These are phyloP conservation scores for Pomatostomus ruficeps DNA, from an alignment of 2,113 vertebrate genomes.

Conservation along the genomic window DNA sequence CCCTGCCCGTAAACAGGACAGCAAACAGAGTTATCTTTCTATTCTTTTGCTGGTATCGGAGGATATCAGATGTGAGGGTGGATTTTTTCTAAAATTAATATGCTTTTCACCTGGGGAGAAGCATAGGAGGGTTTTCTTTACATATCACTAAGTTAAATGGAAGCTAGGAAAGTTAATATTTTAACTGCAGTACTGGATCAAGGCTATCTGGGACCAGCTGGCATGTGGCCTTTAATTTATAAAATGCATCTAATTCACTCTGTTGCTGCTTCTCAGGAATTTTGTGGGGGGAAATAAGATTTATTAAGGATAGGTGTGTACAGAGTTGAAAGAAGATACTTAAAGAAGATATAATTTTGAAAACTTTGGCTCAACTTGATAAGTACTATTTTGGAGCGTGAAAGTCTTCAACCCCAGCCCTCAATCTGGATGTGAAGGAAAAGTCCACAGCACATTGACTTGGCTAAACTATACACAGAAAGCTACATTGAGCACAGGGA, in stretches of 20 bases:
- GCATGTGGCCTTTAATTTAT: neutral
- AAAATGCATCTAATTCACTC: neutral
- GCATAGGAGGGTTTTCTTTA: neutral
- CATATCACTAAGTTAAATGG: neutral
- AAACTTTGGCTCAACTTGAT: neutral
- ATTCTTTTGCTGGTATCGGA: neutral
- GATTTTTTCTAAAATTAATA: neutral
- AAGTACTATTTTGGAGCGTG: neutral
- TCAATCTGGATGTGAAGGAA: neutral
- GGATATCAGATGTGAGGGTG: neutral
- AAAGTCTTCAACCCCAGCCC: neutral
- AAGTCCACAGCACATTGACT: fast-evolving
- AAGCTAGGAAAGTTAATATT: neutral
- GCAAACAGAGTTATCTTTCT: neutral
- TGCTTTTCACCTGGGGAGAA: neutral
- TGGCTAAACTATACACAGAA: neutral
- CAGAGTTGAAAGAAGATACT: neutral
- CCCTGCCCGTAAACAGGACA: neutral
- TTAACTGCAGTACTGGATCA: neutral
- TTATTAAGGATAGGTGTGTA: neutral
- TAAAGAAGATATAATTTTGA: neutral
- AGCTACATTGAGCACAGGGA: neutral
- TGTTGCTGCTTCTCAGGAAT: neutral
- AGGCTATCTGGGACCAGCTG: neutral
- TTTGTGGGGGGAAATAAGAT: neutral